Evolutionary conservation across 1,140 invertebrate genomes (phyloP).

Genomic region (Neotoxoptera formosana): DNA sequence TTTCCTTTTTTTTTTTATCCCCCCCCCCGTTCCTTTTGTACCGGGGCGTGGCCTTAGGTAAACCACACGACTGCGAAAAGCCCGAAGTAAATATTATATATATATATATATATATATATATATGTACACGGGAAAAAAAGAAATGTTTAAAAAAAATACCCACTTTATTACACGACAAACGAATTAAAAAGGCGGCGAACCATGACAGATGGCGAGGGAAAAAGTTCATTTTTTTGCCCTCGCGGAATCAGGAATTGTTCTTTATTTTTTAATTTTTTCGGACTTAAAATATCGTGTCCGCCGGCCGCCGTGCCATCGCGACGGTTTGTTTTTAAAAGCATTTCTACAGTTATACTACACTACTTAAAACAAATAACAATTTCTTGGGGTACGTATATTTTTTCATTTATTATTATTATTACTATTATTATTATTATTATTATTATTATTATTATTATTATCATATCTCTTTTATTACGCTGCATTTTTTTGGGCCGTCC

Average conservation of each 20-base stretch:
- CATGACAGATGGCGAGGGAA: slow-evolving; percentile 54
- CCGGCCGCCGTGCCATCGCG: background rate
- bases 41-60: slow-evolving; percentile 55
- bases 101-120: background rate
- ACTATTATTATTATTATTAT: slow-evolving; percentile 15
- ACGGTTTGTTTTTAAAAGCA: slow-evolving; percentile 36
- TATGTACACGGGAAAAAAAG: background rate
- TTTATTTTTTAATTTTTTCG: slow-evolving; percentile 50
- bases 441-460: slow-evolving; percentile 31
- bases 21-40: slow-evolving; percentile 5
- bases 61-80: slow-evolving; percentile 54
- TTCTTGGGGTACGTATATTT: slow-evolving; percentile 23
- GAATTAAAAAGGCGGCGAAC: slow-evolving; percentile 58
- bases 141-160: slow-evolving; percentile 37
- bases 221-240: slow-evolving; percentile 30
- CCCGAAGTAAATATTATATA: slow-evolving; percentile 25
- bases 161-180: slow-evolving; percentile 58
- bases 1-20: background rate
- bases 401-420: slow-evolving; percentile 33
- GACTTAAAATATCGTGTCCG: slow-evolving; percentile 50
- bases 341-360: slow-evolving; percentile 21
- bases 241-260: slow-evolving; percentile 31
- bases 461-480: slow-evolving; percentile 43
- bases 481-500: slow-evolving; percentile 42
- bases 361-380: slow-evolving; percentile 47